phyloP scores from a whole-genome alignment of 2,888 invertebrate genomes.

The Boloria euphrosyne region DNA sequence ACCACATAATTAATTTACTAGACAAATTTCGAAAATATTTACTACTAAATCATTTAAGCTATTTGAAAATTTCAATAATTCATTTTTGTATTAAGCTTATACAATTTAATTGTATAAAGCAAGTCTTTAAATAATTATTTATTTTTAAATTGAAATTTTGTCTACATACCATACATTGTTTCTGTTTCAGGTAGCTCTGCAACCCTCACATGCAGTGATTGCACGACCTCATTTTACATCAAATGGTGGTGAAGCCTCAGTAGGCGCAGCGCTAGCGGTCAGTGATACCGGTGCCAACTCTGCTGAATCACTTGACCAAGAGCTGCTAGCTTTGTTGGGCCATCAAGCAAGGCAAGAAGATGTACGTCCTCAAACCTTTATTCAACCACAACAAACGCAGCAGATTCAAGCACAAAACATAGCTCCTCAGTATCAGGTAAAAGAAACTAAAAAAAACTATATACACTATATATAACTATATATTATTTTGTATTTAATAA shows the following conservation, averaged over 20 bases:
- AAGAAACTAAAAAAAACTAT: slow-evolving; percentile 2
- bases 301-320: slow-evolving; percentile 59
- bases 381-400: slow-evolving; percentile 52
- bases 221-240: slow-evolving; percentile 68
- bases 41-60: too few species aligned
- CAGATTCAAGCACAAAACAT: slow-evolving; percentile 41
- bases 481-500: not conserved
- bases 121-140: too few species aligned
- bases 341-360: slow-evolving; percentile 63
- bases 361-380: slow-evolving; percentile 51
- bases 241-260: slow-evolving; percentile 74
- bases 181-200: slow-evolving; percentile 57
- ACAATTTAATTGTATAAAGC: too few species aligned
- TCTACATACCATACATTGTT: too few species aligned
- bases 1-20: too few species aligned
- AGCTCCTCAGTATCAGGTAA: slow-evolving; percentile 52
- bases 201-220: slow-evolving; percentile 73
- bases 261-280: slow-evolving; percentile 74
- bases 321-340: slow-evolving; percentile 63
- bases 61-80: too few species aligned
- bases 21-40: too few species aligned
- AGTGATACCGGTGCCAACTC: slow-evolving; percentile 63
- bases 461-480: not conserved
- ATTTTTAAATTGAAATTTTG: not conserved
- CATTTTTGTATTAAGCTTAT: too few species aligned